Percentiles rank a stretch among this genome's conserved stretches.
Evolutionary conservation across 2,797 vertebrate genomes (phyloP).

Genomic region (Synaphobranchus kaupii): DNA sequence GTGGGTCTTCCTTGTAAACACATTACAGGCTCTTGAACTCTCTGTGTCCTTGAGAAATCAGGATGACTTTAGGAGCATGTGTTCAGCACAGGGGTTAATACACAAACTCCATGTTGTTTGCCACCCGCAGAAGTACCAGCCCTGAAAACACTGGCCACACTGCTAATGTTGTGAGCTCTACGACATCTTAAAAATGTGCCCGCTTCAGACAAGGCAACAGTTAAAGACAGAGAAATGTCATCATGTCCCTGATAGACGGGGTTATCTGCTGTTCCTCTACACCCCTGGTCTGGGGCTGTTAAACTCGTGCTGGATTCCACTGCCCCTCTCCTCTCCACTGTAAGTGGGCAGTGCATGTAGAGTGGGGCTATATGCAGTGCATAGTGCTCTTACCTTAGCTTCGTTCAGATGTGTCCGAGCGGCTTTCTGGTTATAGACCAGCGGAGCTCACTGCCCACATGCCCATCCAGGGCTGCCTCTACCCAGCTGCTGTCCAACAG

Average conservation of each 20-base stretch:
- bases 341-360: neutral
- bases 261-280: neutral
- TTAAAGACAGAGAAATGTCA: neutral
- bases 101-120: slow-evolving; percentile 16
- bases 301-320: neutral
- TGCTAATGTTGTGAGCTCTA: neutral
- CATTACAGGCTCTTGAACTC: slow-evolving; percentile 14
- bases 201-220: neutral
- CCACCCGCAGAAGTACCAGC: neutral
- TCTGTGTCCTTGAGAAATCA: slow-evolving; percentile 30
- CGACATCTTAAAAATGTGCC: neutral
- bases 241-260: neutral
- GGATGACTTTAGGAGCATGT: slow-evolving; percentile 20
- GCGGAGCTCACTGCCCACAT: slow-evolving; percentile 13
- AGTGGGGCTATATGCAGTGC: neutral
- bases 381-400: slow-evolving; percentile 34
- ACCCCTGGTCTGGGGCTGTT: neutral
- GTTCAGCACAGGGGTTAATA: neutral
- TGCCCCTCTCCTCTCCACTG: neutral
- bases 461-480: neutral
- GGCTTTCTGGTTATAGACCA: slow-evolving; percentile 36
- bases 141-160: neutral
- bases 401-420: slow-evolving; percentile 23
- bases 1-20: neutral
- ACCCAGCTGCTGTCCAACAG: neutral